These are phyloP conservation scores for Leptobrachium ailaonicum DNA, from an alignment of 2,113 vertebrate species.

Conservation along the genomic window DNA sequence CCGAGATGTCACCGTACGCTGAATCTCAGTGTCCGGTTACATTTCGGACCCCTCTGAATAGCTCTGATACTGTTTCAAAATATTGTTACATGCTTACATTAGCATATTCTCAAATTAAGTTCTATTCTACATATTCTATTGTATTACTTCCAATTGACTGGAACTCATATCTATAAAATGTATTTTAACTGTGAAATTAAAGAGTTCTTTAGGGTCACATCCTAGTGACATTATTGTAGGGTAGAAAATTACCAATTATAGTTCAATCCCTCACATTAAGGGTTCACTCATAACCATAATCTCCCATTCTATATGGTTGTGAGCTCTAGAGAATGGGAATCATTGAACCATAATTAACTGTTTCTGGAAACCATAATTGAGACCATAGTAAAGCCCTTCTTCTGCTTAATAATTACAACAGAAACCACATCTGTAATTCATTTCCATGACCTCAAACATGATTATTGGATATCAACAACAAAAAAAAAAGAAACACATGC, in stretches of 20 bases:
- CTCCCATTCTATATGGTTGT: conserved; percentile 17
- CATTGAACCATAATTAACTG: conserved; percentile 49
- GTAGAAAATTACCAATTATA: conserved; percentile 41
- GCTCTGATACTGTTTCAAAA: too few relatives aligned
- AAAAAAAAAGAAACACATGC: conserved; percentile 38
- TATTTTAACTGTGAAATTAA: conserved; percentile 11
- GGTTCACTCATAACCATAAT: conserved; percentile 16
- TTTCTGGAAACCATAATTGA: conserved; percentile 47
- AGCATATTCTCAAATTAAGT: too few relatives aligned
- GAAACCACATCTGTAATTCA: conserved; percentile 45
- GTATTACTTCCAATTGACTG: not conserved
- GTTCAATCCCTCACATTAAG: conserved; percentile 37
- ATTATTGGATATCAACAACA: conserved; percentile 38
- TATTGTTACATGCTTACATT: too few relatives aligned
- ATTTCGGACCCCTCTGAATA: too few relatives aligned
- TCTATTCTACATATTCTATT: too few relatives aligned
- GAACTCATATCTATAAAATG: not conserved
- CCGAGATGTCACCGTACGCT: too few relatives aligned
- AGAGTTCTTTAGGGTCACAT: conserved; percentile 21
- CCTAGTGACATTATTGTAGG: conserved; percentile 25
- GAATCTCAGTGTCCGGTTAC: too few relatives aligned
- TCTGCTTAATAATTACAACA: conserved; percentile 46
- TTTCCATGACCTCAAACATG: conserved; percentile 45
- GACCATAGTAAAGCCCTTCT: conserved; percentile 33
- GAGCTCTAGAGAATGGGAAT: conserved; percentile 30